Percentiles rank a stretch among this genome's conserved stretches.
Conservation (phyloP, 2,113 vertebrate genomes). For the Varanus salvator region DNA sequence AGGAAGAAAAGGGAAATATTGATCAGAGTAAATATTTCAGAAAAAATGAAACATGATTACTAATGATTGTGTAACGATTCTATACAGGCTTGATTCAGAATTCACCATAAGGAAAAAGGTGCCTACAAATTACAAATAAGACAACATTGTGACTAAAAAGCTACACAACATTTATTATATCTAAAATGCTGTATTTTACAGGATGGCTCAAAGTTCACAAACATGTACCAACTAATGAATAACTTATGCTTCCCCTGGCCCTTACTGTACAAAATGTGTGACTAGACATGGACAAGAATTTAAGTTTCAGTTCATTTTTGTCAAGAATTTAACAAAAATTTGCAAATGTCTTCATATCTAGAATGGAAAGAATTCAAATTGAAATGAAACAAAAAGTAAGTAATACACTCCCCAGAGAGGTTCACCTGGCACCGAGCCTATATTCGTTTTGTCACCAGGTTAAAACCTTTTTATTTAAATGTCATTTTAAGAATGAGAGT, state of each 20-base stretch:
- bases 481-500: too few relatives aligned
- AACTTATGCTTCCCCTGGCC: background rate
- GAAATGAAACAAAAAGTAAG: too few relatives aligned
- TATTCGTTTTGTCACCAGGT: too few relatives aligned
- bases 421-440: too few relatives aligned
- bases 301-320: too few relatives aligned
- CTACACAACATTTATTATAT: background rate
- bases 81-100: background rate
- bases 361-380: too few relatives aligned
- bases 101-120: background rate
- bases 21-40: background rate
- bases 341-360: too few relatives aligned
- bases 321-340: too few relatives aligned
- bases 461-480: too few relatives aligned
- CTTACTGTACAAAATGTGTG: too few relatives aligned
- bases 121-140: background rate
- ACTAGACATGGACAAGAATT: too few relatives aligned
- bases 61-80: background rate
- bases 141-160: background rate
- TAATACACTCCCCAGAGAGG: too few relatives aligned
- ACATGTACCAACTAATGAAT: background rate
- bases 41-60: background rate
- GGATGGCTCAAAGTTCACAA: background rate
- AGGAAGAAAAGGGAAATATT: background rate
- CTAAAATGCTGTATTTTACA: background rate